phyloP scores from a whole-genome alignment of 2,113 vertebrate species.

The Nibea coibor region DNA sequence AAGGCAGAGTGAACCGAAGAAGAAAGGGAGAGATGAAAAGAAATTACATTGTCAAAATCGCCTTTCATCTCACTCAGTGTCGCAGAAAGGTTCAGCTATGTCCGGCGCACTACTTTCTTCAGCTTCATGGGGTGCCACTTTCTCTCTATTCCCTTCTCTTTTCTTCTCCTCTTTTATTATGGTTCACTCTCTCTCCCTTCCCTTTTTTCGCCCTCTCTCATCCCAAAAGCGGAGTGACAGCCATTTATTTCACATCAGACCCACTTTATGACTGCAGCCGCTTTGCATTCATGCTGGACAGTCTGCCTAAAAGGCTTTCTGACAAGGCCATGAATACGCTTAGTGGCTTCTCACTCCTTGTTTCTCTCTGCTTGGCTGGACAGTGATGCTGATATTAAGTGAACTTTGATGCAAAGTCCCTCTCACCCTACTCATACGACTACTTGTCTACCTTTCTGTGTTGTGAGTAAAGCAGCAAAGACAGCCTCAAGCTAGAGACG shows the following conservation, averaged over 20 bases:
- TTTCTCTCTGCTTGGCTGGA: conserved; percentile 71
- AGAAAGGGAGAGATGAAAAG: conserved; percentile 49
- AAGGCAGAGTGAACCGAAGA: conserved; percentile 1
- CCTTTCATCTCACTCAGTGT: conserved; percentile 65
- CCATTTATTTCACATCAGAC: conserved; percentile 80
- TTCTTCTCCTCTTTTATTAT: not conserved
- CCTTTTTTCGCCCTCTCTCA: conserved; percentile 37
- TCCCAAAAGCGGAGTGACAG: conserved; percentile 65
- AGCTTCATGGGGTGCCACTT: conserved; percentile 67
- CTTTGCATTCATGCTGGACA: conserved; percentile 73
- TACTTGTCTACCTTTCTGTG: conserved; percentile 41
- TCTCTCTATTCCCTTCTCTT: conserved; percentile 46
- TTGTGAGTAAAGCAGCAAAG: conserved; percentile 25
- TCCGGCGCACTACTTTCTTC: conserved; percentile 40
- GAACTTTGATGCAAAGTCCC: conserved; percentile 64
- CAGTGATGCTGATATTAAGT: conserved; percentile 74
- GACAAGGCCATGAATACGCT: conserved; percentile 80
- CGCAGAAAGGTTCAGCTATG: conserved; percentile 52
- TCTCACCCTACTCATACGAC: conserved; percentile 35
- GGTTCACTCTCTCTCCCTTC: not conserved
- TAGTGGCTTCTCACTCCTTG: conserved; percentile 69
- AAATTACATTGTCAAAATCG: conserved; percentile 69
- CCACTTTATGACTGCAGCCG: conserved; percentile 73
- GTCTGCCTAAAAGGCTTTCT: conserved; percentile 77
- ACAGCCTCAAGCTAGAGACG: conserved; percentile 4